Evolutionary conservation across 2,113 vertebrate species (phyloP), one percentile per base, ranked within the genome.

Genomic region (Lagopus leucura): DNA sequence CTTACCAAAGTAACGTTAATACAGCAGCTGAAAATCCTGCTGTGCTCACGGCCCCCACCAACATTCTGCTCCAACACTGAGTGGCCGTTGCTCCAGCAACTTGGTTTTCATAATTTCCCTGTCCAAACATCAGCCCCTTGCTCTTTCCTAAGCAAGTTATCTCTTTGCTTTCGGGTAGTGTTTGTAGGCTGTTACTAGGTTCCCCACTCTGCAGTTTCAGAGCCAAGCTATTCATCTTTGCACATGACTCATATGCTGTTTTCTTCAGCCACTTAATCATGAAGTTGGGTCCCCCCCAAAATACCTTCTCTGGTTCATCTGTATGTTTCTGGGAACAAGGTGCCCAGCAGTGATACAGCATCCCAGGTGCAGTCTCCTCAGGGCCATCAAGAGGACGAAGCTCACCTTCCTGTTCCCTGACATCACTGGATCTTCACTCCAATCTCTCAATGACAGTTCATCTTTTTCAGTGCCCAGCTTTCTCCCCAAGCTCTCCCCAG

Each of bases 101-200:
- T 76, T 60, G 24, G 2, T 34, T 71, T 69, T 48, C n/a, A 10
- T 25, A 0, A 15, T 64, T 74, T 82, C 8, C 20, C n/a, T 19
- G 1, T 32, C 52, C 57, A 90, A 71, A 64, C 58, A 24, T 47
- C 57, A 22, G 17, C 28, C 32, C 16, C 10, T 11, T 50, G 43
- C 28, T 43, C 69, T 1, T 3, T 22, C 81, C 2, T 60, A 63
- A 55, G 52, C 19, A n/a, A 86, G 42, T 61, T 60, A 65, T 43
- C 32, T 67, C 61, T n/a, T 54, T 50, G 24, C 12, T 87, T 82
- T 55, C 47, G 88, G 67, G 81, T 71, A 73, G 78, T 57, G 61
- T 52, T 82, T 95, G 55, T 25, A 47, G 89, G 4, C 52, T 45
- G 86, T 92, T 87, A 57, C 71, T 65, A 75, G 54, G 65, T 40